A percentile compares a stretch with the other conserved stretches of the same genome.
phyloP scores from a whole-genome alignment of 2,113 vertebrate species.

The Anarhynchus alexandrinus region DNA sequence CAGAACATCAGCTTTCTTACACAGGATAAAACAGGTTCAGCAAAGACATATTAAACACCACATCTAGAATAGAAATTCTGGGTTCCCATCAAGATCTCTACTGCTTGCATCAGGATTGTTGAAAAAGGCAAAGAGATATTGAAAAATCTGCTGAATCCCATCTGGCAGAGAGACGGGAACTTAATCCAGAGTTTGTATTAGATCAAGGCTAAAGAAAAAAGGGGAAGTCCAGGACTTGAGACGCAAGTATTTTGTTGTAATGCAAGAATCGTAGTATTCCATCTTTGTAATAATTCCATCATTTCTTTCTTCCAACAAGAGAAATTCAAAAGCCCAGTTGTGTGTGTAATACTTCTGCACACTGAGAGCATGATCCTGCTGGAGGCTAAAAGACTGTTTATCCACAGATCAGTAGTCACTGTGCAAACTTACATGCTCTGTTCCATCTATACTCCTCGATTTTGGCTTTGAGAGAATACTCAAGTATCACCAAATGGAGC shows the following conservation, averaged over 20 bases:
- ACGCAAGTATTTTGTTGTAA: neutral
- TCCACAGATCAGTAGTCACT: slow-evolving; percentile 50
- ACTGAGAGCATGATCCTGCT: slow-evolving; percentile 49
- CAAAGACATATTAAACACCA: neutral
- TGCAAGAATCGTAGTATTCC: neutral
- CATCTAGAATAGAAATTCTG: neutral
- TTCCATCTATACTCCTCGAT: neutral
- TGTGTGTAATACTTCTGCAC: slow-evolving; percentile 58
- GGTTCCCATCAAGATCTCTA: neutral
- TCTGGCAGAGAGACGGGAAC: neutral
- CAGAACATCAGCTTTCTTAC: neutral
- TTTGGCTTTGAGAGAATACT: slow-evolving; percentile 3
- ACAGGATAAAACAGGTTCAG: neutral
- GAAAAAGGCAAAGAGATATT: neutral
- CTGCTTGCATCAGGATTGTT: neutral
- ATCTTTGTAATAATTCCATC: neutral
- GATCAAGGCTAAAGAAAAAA: neutral
- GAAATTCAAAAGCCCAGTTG: slow-evolving; percentile 52
- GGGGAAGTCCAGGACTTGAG: neutral
- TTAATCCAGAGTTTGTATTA: neutral
- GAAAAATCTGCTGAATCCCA: neutral
- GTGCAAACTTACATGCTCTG: neutral
- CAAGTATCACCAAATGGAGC: neutral
- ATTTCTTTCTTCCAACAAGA: neutral
- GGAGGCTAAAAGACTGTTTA: slow-evolving; percentile 46